Percentiles rank a stretch among this genome's conserved stretches.
Evolutionary conservation across 92 coral and sea anemone species (phyloP).

Genomic region (Palythoa grandis): DNA sequence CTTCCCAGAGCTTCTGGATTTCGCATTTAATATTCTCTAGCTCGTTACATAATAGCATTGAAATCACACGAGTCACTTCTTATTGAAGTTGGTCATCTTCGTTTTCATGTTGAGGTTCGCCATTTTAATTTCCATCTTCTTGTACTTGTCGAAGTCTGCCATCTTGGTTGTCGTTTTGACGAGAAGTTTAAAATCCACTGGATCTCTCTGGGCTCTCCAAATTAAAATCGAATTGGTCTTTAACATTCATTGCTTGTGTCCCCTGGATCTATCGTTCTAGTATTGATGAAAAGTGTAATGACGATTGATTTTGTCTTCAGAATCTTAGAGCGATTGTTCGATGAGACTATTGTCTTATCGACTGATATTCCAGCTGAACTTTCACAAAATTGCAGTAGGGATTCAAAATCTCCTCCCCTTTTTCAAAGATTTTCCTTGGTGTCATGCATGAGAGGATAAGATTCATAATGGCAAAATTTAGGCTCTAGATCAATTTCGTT

Average conservation of each 20-base stretch:
- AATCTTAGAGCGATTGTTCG: constrained; percentile 33
- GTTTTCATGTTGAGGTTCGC: constrained; percentile 21
- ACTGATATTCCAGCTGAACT: background rate
- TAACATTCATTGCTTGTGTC: background rate
- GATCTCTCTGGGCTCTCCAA: constrained; percentile 15
- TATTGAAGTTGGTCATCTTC: constrained; percentile 18
- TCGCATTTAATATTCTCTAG: constrained; percentile 18
- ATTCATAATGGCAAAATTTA: constrained; percentile 20
- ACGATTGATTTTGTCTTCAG: constrained; percentile 23
- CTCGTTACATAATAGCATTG: constrained; percentile 31
- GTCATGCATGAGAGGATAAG: constrained; percentile 34
- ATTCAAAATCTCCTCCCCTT: constrained; percentile 30
- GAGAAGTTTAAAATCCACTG: constrained; percentile 21
- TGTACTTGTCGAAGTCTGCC: background rate
- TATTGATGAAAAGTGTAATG: constrained; percentile 4
- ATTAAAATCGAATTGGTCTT: constrained; percentile 10
- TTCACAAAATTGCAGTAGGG: constrained; percentile 34
- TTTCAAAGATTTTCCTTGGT: constrained; percentile 23
- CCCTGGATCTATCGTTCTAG: constrained; percentile 14
- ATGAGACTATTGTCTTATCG: background rate
- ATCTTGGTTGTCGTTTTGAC: constrained; percentile 21
- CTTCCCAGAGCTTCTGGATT: constrained; percentile 19
- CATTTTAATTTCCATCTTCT: constrained; percentile 10
- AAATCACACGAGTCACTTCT: constrained; percentile 26
- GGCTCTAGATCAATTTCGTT: constrained; percentile 15